Conservation (phyloP, 2,888 invertebrate species). For the Drosophila gaucha region DNA sequence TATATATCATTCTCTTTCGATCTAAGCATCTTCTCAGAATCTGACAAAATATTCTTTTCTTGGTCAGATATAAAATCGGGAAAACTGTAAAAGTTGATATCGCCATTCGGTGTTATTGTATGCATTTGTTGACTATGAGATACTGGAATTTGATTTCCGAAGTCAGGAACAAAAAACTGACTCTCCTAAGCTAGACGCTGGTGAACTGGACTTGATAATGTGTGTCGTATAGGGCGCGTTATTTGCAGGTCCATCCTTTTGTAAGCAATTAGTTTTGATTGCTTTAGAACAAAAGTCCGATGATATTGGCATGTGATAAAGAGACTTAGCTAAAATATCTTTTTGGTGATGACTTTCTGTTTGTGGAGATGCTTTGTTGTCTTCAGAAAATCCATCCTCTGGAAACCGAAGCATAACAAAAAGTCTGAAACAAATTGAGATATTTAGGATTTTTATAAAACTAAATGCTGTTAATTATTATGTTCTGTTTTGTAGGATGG, state of each 20-base stretch:
- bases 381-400: slow-evolving; percentile 65
- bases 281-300: slow-evolving; percentile 52
- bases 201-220: slow-evolving; percentile 59
- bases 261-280: slow-evolving; percentile 53
- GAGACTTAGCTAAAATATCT: slow-evolving; percentile 48
- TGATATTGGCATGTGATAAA: slow-evolving; percentile 56
- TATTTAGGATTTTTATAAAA: too few species aligned
- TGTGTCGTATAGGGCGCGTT: slow-evolving; percentile 52
- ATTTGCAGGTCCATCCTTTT: slow-evolving; percentile 43
- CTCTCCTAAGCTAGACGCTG: slow-evolving; percentile 60
- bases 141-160: slow-evolving; percentile 51
- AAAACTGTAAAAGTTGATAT: slow-evolving; percentile 64
- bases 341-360: slow-evolving; percentile 46
- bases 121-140: slow-evolving; percentile 52
- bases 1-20: slow-evolving; percentile 67
- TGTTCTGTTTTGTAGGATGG: neutral
- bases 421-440: slow-evolving; percentile 22
- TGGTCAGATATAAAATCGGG: slow-evolving; percentile 68
- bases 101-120: slow-evolving; percentile 47
- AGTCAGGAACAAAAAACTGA: slow-evolving; percentile 52
- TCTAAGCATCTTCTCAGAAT: slow-evolving; percentile 58
- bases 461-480: neutral
- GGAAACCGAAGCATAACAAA: slow-evolving; percentile 57
- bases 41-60: slow-evolving; percentile 63
- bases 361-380: slow-evolving; percentile 47